Percentiles rank a stretch among this genome's conserved stretches.
Evolutionary conservation across 2,888 invertebrate species (phyloP).

Genomic region (Conops quadrifasciatus): DNA sequence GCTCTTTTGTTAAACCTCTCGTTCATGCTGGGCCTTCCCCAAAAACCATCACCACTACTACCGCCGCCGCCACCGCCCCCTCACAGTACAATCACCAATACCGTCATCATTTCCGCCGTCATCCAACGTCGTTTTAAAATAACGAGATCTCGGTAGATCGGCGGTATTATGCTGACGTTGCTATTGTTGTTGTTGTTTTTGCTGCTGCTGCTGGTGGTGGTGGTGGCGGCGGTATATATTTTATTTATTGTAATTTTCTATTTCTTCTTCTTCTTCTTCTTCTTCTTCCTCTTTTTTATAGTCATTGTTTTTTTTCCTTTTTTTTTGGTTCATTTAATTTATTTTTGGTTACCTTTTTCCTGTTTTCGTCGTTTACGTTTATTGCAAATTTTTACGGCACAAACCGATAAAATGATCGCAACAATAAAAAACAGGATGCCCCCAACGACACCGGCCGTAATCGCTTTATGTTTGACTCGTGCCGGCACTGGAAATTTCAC

Average conservation of each 20-base stretch:
- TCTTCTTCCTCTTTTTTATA: conserved; percentile 38
- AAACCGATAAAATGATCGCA: conserved; percentile 95
- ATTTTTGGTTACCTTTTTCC: conserved; percentile 85
- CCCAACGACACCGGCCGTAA: conserved; percentile 95
- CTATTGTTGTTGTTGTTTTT: neutral
- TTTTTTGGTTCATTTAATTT: conserved; percentile 46
- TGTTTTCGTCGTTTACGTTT: conserved; percentile 96
- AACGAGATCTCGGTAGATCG: neutral
- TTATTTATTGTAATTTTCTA: neutral
- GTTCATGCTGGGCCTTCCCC: neutral
- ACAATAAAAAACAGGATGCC: conserved; percentile 97
- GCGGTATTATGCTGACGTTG: neutral
- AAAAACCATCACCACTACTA: conserved; percentile 10
- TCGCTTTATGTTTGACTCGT: conserved; percentile 92
- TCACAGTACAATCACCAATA: conserved; percentile 21
- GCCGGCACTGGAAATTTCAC: conserved; percentile 90
- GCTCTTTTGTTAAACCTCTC: neutral
- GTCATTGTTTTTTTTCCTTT: conserved; percentile 47
- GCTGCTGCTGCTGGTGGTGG: neutral
- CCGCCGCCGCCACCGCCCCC: neutral
- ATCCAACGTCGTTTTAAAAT: no score
- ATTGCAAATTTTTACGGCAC: conserved; percentile 98
- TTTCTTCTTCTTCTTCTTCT: conserved; percentile 17
- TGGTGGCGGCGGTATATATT: no score
- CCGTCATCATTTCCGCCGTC: conserved; percentile 23